A percentile compares a stretch with the other conserved stretches of the same genome.
These are phyloP conservation scores for Tetropium fuscum DNA, from an alignment of 2,888 invertebrate species.

Conservation along the genomic window DNA sequence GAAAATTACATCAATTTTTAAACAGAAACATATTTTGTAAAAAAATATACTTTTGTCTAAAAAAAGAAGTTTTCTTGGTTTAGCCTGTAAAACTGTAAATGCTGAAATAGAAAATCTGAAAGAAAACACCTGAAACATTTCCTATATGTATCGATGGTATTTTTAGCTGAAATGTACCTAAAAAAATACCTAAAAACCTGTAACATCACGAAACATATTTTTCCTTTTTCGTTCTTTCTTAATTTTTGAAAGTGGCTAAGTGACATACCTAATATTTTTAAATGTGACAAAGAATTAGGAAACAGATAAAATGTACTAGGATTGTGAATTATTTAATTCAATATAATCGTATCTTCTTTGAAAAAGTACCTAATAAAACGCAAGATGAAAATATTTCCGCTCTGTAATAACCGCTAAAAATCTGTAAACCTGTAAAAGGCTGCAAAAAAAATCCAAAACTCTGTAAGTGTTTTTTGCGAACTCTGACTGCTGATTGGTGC, in stretches of 20 bases:
- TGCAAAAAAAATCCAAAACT: constrained; percentile 37
- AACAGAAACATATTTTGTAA: constrained; percentile 1
- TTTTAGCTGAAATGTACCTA: constrained; percentile 23
- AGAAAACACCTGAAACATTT: constrained; percentile 36
- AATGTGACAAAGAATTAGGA: too few relatives aligned
- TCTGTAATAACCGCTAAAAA: constrained; percentile 31
- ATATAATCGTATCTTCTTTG: not conserved
- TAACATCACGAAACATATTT: constrained; percentile 1
- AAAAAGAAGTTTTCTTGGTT: constrained; percentile 14
- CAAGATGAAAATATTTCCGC: constrained; percentile 14
- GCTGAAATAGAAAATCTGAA: constrained; percentile 38
- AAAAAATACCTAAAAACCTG: constrained; percentile 21
- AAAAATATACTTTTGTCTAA: not conserved
- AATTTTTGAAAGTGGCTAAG: too few relatives aligned
- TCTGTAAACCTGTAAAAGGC: constrained; percentile 49
- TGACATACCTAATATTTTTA: too few relatives aligned
- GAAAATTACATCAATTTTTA: constrained; percentile 13
- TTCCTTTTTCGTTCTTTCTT: not conserved
- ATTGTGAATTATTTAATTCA: too few relatives aligned
- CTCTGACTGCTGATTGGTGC: constrained; percentile 48
- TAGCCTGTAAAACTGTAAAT: constrained; percentile 24
- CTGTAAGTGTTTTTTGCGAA: constrained; percentile 32
- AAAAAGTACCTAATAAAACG: constrained; percentile 2
- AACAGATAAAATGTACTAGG: too few relatives aligned
- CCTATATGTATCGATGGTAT: not conserved